Conservation (phyloP, 2,888 invertebrate genomes). For the Notodonta ziczac region DNA sequence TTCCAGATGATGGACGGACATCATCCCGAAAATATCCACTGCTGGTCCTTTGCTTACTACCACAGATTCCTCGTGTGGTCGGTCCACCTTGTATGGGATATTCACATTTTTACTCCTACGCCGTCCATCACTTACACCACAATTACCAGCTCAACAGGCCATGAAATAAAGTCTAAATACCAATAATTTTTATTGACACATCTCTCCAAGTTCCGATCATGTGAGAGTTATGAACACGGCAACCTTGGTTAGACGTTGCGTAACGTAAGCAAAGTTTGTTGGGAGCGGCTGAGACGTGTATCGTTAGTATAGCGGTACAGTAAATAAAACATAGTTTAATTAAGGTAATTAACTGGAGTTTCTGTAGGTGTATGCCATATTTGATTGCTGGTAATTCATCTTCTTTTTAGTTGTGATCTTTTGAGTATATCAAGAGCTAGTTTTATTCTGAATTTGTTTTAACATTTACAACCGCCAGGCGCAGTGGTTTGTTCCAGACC, state of each 20-base stretch:
- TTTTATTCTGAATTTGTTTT: no score
- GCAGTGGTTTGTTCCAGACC: no score
- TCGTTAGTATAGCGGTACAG: neutral
- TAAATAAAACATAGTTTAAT: neutral
- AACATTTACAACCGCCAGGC: no score
- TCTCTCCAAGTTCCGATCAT: neutral
- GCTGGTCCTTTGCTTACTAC: no score
- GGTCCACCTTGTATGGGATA: no score
- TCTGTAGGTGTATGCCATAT: neutral
- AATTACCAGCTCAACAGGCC: neutral
- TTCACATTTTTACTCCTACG: neutral
- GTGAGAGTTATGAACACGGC: neutral
- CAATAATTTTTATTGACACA: neutral
- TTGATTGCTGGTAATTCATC: neutral
- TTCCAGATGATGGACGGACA: no score
- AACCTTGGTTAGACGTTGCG: neutral
- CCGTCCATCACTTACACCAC: neutral
- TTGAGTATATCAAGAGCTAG: no score
- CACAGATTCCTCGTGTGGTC: no score
- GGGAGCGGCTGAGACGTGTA: neutral
- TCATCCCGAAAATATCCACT: no score
- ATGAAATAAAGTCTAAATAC: neutral
- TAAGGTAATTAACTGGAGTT: neutral
- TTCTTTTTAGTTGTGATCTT: neutral
- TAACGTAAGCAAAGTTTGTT: neutral